Base-by-base conservation (phyloP, 2,888 invertebrate species). In the Uropetala carovei region DNA sequence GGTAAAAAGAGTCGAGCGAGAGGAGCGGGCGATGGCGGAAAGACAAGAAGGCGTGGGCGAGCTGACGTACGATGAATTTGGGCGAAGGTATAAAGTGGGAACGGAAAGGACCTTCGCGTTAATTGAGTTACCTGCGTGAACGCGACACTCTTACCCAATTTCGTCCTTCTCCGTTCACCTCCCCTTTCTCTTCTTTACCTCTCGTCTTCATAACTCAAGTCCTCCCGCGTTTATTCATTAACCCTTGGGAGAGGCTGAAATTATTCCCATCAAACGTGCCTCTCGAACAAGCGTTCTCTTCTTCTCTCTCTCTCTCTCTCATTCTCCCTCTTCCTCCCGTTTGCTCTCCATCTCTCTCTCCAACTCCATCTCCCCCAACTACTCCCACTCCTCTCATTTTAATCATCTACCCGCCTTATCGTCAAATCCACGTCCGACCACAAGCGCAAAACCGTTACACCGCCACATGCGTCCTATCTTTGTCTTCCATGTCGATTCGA, bases 121-220 rank as follows among this genome's bases (percentile, higher is more conserved):
- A 89, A 89, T 89, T 89, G 89, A 64, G 89, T 64, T 89, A 89
- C n/a, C 60, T 30, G 64, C 60, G 11, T 11, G 89, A 89, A 68
- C 89, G 89, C 68, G 60, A 27, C 89, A 13, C 60, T 68, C 68
- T 14, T 5, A 60, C 43, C 4, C 43, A 13, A 11, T 64, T 64
- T 83, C n/a, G 4, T 14, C 13, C 43, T 16, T 82, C 8, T 82
- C 10, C 43, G 16, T 18, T 18, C 75, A 75, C 3, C 18, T 30
- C 86, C n/a, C 43, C 68, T 43, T 64, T 16, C 14, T 56, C 85
- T 58, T 57, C 89, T 5, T 43, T 27, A 13, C 27, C 43, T 2
- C 64, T 30, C 89, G 27, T 11, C 43, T 64, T 43, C 68, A 60
- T 56, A 60, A 64, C 89, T n/a, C 16, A 22, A 27, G 86, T 14